Conservation (phyloP, 2,888 invertebrate genomes). For the Chymomyza caudatula region DNA sequence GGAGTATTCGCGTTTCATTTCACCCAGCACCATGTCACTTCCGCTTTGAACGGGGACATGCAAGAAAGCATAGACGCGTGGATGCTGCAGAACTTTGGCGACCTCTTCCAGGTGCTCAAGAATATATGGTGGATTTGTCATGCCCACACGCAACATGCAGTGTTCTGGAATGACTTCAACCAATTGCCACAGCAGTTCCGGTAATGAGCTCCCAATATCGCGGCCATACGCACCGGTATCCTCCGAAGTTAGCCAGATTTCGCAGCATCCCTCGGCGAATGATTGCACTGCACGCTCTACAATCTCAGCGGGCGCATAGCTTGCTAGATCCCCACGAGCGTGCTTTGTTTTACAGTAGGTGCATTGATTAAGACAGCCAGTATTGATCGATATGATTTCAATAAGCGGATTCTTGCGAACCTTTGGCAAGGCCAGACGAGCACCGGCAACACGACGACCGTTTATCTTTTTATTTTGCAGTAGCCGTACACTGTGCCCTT, state of each 20-base stretch:
- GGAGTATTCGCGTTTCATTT: conserved; percentile 98
- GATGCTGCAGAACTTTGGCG: conserved; percentile 90
- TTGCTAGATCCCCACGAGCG: conserved; percentile 96
- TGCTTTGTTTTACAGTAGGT: conserved; percentile 99
- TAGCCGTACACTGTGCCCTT: conserved; percentile 89
- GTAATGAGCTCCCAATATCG: conserved; percentile 93
- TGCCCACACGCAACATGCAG: conserved; percentile 92
- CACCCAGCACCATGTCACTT: conserved; percentile 94
- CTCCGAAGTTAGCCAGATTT: conserved; percentile 98
- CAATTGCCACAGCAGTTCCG: conserved; percentile 90
- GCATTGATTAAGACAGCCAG: conserved; percentile 98
- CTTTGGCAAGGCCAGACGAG: conserved; percentile 92
- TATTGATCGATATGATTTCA: conserved; percentile 97
- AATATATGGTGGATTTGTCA: conserved; percentile 99
- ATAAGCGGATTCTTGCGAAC: conserved; percentile 96
- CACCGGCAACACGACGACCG: conserved; percentile 91
- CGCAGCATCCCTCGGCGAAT: conserved; percentile 94
- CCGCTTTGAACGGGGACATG: conserved; percentile 99
- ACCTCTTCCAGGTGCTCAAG: conserved; percentile 95
- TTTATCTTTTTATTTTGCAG: conserved; percentile 89
- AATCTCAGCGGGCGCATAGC: conserved; percentile 94
- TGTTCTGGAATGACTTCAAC: conserved; percentile 83
- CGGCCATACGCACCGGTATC: conserved; percentile 98
- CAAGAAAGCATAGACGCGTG: conserved; percentile 94
- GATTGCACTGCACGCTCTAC: conserved; percentile 91